phyloP scores from a whole-genome alignment of 2,888 invertebrate genomes.

The Netelia melanura region DNA sequence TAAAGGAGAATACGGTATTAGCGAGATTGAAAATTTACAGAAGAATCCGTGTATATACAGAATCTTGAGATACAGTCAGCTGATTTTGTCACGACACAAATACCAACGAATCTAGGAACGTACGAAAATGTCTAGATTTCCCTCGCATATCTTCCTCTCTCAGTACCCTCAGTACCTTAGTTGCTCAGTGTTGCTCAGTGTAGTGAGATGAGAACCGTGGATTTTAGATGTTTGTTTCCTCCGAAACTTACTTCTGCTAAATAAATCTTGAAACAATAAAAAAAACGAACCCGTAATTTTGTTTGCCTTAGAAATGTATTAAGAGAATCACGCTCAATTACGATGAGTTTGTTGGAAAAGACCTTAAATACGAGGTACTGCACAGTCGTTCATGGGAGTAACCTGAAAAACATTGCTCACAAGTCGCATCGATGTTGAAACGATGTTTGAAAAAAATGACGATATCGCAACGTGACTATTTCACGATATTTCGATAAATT shows the following conservation, averaged over 20 bases:
- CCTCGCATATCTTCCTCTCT: no score
- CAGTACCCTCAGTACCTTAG: not conserved
- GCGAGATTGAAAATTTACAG: no score
- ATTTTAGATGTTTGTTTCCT: constrained; percentile 24
- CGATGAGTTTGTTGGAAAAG: constrained; percentile 41
- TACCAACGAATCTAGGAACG: no score
- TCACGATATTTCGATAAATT: constrained; percentile 45
- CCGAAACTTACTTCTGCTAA: not conserved
- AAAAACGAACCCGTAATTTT: not conserved
- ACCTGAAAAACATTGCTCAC: constrained; percentile 44
- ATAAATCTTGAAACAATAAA: constrained; percentile 2
- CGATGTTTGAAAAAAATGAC: not conserved
- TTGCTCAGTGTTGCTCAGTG: not conserved
- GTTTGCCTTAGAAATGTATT: constrained; percentile 2
- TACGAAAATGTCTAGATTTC: no score
- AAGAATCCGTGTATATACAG: no score
- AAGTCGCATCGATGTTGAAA: constrained; percentile 24
- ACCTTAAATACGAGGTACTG: not conserved
- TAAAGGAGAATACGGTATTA: no score
- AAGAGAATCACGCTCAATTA: constrained; percentile 1
- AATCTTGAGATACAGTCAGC: no score
- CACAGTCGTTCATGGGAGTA: constrained; percentile 20
- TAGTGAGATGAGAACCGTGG: not conserved
- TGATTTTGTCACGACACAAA: no score
- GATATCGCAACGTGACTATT: constrained; percentile 15